Percentiles rank a stretch among this genome's conserved stretches.
These are phyloP conservation scores for Cinclus mexicanus DNA, from an alignment of 2,113 vertebrate genomes.

Conservation along the genomic window DNA sequence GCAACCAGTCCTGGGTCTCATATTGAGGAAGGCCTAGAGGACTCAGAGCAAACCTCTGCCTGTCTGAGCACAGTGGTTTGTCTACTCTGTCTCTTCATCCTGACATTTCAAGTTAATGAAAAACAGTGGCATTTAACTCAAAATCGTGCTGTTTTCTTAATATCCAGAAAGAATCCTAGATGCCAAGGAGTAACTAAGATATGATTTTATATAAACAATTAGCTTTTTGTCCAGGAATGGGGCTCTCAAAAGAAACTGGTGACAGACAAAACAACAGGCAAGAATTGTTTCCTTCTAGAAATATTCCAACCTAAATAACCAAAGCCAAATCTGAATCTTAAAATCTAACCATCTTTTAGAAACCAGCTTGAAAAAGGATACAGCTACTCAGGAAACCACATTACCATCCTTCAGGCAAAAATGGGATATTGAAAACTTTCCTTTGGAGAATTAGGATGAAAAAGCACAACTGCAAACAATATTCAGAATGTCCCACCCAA, in stretches of 20 bases:
- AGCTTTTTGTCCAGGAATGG: not conserved
- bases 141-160: not conserved
- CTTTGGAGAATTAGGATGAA: not conserved
- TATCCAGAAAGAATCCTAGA: slow-evolving; percentile 21
- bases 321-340: slow-evolving; percentile 6
- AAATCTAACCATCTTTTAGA: slow-evolving; percentile 41
- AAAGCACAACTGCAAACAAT: slow-evolving; percentile 35
- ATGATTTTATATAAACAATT: slow-evolving; percentile 16
- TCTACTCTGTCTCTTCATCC: not conserved
- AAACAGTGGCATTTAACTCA: not conserved
- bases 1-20: not conserved
- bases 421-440: slow-evolving; percentile 11
- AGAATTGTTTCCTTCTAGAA: slow-evolving; percentile 37
- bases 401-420: slow-evolving; percentile 26
- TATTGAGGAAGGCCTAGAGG: not conserved
- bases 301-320: slow-evolving; percentile 22
- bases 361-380: slow-evolving; percentile 26
- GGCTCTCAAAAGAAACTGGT: not conserved
- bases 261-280: slow-evolving; percentile 20
- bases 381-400: slow-evolving; percentile 37
- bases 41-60: not conserved
- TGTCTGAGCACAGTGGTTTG: not conserved
- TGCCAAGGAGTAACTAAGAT: not conserved
- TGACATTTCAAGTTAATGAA: not conserved
- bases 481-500: not conserved